phyloP scores from a whole-genome alignment of 2,113 vertebrate species.

The Pteruthius melanotis region DNA sequence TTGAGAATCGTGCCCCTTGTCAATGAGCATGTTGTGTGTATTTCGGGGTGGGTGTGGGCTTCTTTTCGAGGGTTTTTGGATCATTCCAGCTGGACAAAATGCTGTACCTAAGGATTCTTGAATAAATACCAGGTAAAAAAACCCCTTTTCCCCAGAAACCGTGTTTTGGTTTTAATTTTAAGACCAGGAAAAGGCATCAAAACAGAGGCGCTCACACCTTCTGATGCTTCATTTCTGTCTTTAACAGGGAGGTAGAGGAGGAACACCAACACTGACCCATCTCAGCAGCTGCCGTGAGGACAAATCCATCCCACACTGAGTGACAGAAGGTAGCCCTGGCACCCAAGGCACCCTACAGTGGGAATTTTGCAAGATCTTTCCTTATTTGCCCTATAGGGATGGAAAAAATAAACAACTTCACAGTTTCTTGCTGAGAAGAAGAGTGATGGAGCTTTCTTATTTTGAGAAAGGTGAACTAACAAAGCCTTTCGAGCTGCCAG shows the following conservation, averaged over 20 bases:
- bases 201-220: background rate
- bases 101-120: no score
- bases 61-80: no score
- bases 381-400: background rate
- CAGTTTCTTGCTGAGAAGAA: background rate
- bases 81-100: no score
- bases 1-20: background rate
- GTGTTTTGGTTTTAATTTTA: no score
- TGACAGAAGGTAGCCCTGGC: background rate
- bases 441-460: background rate
- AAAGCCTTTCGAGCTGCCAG: background rate
- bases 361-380: background rate
- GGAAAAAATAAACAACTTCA: constrained; percentile 2
- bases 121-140: no score
- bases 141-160: no score
- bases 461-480: background rate
- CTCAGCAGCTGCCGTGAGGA: background rate
- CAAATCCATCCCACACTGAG: background rate
- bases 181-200: no score
- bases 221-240: background rate
- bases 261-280: background rate
- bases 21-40: no score
- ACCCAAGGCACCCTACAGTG: background rate
- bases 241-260: background rate
- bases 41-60: no score